These are phyloP conservation scores for Lithophane semibrunnea DNA, from an alignment of 2,888 invertebrate species.

Conservation along the genomic window DNA sequence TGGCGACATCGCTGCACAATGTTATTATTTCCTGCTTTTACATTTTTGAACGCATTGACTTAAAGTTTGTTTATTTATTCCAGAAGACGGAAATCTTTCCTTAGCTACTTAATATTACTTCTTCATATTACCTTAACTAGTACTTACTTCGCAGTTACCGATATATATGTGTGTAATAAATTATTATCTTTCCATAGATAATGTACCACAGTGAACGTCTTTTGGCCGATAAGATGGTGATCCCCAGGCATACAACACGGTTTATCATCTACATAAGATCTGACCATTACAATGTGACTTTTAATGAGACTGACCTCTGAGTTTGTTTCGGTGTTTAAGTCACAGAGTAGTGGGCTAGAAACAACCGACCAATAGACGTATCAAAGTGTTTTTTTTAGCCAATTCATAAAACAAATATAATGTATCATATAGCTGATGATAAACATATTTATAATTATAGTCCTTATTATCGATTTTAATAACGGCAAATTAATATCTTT, in stretches of 20 bases:
- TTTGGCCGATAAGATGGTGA: neutral
- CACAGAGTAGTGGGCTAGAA: neutral
- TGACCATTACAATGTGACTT: neutral
- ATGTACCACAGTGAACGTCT: neutral
- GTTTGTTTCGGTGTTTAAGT: neutral
- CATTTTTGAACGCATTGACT: constrained; percentile 3
- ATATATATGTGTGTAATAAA: neutral
- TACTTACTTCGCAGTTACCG: neutral
- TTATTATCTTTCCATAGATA: neutral
- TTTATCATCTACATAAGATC: neutral
- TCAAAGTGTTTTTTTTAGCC: neutral
- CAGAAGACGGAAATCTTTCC: neutral
- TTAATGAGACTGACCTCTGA: neutral
- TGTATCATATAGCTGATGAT: neutral
- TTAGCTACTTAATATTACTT: neutral
- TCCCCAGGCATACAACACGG: neutral
- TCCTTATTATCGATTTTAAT: too few relatives aligned
- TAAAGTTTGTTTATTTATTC: constrained; percentile 5
- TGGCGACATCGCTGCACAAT: constrained; percentile 19
- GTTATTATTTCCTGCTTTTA: constrained; percentile 31
- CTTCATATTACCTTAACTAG: neutral
- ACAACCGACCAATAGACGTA: too few relatives aligned
- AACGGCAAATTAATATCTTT: too few relatives aligned
- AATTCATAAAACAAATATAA: neutral
- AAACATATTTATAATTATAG: too few relatives aligned